A percentile compares a stretch with the other conserved stretches of the same genome.
These are phyloP conservation scores for Bergia sp. DNA, from an alignment of 92 coral and sea anemone genomes.

Conservation along the genomic window DNA sequence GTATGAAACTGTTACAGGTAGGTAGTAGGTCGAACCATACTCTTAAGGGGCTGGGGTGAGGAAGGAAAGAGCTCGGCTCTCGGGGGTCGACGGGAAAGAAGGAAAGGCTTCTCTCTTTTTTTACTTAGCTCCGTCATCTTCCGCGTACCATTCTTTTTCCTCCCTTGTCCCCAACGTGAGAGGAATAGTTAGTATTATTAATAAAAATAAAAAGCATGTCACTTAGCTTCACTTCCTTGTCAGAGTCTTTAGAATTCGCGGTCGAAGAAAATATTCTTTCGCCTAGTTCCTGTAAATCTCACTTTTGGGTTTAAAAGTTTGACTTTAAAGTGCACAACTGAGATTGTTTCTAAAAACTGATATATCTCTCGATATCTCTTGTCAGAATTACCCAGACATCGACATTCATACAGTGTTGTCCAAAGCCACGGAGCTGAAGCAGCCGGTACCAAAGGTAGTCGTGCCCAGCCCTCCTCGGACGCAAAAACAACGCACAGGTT, in stretches of 20 bases:
- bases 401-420: slow-evolving; percentile 88
- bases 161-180: neutral
- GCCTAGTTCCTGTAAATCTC: neutral
- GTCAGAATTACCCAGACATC: slow-evolving; percentile 89
- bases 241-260: neutral
- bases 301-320: no score
- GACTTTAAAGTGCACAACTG: neutral
- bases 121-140: neutral
- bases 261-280: neutral
- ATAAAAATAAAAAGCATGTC: no score
- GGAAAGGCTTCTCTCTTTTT: neutral
- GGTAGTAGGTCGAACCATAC: neutral
- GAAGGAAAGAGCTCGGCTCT: neutral
- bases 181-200: neutral
- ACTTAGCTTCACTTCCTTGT: neutral
- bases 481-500: slow-evolving; percentile 65
- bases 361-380: neutral
- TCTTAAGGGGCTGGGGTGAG: neutral
- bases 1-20: slow-evolving; percentile 96
- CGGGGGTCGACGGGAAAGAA: neutral
- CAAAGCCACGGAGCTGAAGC: slow-evolving; percentile 88
- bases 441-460: slow-evolving; percentile 53
- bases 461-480: slow-evolving; percentile 46
- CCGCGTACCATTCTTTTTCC: neutral
- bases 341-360: neutral